Conservation (phyloP, 2,797 vertebrate species). For the Danio tinwini region DNA sequence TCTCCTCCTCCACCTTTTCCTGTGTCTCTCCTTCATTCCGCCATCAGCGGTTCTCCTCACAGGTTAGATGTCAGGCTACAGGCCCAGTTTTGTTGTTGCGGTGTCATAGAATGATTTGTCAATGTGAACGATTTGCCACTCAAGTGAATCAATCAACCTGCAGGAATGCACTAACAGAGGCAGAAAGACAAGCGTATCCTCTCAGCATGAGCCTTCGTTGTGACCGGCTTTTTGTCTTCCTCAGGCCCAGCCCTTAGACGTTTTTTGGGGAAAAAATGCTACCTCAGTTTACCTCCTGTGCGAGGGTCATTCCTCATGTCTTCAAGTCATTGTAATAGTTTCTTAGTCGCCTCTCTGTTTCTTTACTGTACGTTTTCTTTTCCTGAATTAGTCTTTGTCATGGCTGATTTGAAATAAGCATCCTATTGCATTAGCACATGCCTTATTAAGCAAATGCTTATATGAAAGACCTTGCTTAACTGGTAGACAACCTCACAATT, state of each 20-base stretch:
- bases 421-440: slow-evolving; percentile 82
- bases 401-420: slow-evolving; percentile 82
- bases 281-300: slow-evolving; percentile 51
- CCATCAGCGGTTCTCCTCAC: slow-evolving; percentile 67
- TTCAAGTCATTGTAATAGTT: slow-evolving; percentile 33
- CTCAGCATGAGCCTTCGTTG: slow-evolving; percentile 56
- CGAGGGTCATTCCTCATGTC: slow-evolving; percentile 40
- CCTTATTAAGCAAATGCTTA: slow-evolving; percentile 83
- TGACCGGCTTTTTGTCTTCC: slow-evolving; percentile 60
- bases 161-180: slow-evolving; percentile 56
- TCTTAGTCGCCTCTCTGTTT: slow-evolving; percentile 60
- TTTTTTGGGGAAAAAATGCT: slow-evolving; percentile 34
- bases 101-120: slow-evolving; percentile 81
- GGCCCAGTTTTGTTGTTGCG: slow-evolving; percentile 73
- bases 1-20: slow-evolving; percentile 43
- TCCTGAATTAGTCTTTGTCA: slow-evolving; percentile 80
- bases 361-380: slow-evolving; percentile 67
- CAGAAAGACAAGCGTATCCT: slow-evolving; percentile 50
- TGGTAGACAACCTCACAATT: slow-evolving; percentile 80
- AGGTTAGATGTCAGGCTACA: slow-evolving; percentile 80
- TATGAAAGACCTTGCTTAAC: slow-evolving; percentile 81
- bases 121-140: slow-evolving; percentile 78
- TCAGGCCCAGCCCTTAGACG: slow-evolving; percentile 46
- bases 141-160: slow-evolving; percentile 76
- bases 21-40: slow-evolving; percentile 43